Conservation (phyloP, 2,113 vertebrate species). For the Heterocephalus glaber region DNA sequence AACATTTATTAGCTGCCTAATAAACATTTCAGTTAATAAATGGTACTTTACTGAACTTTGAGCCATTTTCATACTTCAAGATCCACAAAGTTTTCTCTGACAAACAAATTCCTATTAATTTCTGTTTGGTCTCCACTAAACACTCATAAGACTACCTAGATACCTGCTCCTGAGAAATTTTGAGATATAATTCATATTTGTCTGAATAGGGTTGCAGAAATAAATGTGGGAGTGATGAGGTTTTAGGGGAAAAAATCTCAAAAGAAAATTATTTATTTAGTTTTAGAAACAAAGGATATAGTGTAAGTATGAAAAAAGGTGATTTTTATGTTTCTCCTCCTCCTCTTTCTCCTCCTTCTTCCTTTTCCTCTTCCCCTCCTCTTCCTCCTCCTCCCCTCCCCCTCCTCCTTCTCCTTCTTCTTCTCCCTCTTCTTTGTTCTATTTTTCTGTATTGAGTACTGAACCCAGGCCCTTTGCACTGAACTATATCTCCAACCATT, state of each 20-base stretch:
- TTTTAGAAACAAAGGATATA: background rate
- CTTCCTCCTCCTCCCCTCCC: no score
- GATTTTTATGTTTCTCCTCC: background rate
- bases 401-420: background rate
- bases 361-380: no score
- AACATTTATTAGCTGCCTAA: background rate
- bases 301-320: background rate
- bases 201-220: background rate
- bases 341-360: background rate
- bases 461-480: background rate
- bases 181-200: background rate
- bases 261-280: background rate
- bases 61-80: background rate
- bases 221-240: background rate
- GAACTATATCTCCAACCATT: background rate
- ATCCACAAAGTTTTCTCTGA: background rate
- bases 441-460: background rate
- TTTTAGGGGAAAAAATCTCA: background rate
- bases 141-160: background rate
- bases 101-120: background rate
- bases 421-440: background rate
- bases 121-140: background rate
- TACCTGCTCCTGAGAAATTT: background rate
- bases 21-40: conserved; percentile 28
- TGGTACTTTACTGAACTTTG: background rate